Evolutionary conservation across 2,888 invertebrate genomes (phyloP), one percentile per base, ranked within the genome.

Genomic region (Polydrusus tereticollis): DNA sequence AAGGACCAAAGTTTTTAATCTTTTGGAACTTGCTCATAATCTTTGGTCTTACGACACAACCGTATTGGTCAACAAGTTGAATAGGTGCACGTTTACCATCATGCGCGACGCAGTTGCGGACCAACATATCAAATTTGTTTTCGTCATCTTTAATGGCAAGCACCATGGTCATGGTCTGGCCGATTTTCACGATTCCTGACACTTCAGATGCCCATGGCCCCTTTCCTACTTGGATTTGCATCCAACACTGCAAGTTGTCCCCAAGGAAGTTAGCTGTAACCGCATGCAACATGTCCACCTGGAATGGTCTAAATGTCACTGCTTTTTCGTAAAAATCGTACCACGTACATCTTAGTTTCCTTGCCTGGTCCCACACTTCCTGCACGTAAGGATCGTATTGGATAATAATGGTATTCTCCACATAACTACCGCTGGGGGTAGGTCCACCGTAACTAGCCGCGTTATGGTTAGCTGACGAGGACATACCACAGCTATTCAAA

Each of bases 181-280:
- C 97, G 77, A 97, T 97, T 87, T 97, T 97, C 8, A 97, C 97
- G 81, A 97, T 96, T 65, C 97, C 97, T 0, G 96, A 96, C 33
- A 97, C 97, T 86, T 97, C 97, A 12, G 95, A 95, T n/a, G 97
- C 97, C 97, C 97, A 97, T 0, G 97, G 97, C 77, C 97, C 97
- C 84, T 97, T 97, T 67, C 97, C 97, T 52, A 96, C 96, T 86
- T 97, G 97, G 80, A 97, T 97, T 86, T 97, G 97, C 97, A 97
- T 97, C 97, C 97, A 97, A 86, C 97, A 97, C 84, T 97, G 96
- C 80, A 97, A 87, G 87, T 97, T 97, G 86, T 97, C 97, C 26
- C 97, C 97, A 79, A 97, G 90, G 90, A 97, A 97, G 88, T 97
- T 97, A 58, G 97, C 97, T 0, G 96, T 96, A 52, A 97, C 96